Conservation (phyloP, 2,113 vertebrate species). For the Dascyllus trimaculatus region DNA sequence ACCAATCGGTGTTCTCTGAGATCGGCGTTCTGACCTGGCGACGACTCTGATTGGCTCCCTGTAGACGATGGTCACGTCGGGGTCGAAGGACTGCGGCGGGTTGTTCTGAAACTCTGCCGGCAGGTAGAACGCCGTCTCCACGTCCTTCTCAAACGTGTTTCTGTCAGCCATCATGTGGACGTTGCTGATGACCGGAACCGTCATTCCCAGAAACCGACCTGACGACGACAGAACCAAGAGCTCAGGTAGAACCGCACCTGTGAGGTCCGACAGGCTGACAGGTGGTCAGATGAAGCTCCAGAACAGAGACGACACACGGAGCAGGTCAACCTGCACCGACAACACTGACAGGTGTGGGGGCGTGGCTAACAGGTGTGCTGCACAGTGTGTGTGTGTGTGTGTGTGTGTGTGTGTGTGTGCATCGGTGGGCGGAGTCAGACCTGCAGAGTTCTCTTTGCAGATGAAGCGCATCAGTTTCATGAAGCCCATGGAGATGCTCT, state of each 20-base stretch:
- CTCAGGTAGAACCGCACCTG: no score
- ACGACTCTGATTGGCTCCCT: slow-evolving; percentile 83
- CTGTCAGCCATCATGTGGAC: slow-evolving; percentile 84
- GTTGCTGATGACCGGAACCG: slow-evolving; percentile 86
- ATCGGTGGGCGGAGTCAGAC: slow-evolving; percentile 63
- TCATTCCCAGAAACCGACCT: slow-evolving; percentile 89
- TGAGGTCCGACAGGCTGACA: no score
- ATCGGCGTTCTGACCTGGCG: slow-evolving; percentile 79
- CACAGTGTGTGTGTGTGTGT: no score
- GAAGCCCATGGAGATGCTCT: slow-evolving; percentile 91
- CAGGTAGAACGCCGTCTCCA: slow-evolving; percentile 87
- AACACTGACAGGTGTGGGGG: no score
- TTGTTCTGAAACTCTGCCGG: slow-evolving; percentile 83
- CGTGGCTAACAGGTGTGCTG: no score
- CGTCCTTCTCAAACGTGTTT: slow-evolving; percentile 75
- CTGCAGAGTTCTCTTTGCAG: slow-evolving; percentile 91
- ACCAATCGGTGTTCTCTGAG: no score
- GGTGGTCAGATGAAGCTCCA: no score
- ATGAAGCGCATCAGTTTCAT: slow-evolving; percentile 94
- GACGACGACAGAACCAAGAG: no score
- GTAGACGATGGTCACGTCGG: slow-evolving; percentile 83
- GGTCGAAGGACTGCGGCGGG: slow-evolving; percentile 82
- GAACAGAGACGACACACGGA: no score
- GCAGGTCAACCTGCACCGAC: no score
- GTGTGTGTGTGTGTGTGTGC: no score